Evolutionary conservation across 23 tunicate species (phyloP).

Genomic region (Aplidium turbinatum): DNA sequence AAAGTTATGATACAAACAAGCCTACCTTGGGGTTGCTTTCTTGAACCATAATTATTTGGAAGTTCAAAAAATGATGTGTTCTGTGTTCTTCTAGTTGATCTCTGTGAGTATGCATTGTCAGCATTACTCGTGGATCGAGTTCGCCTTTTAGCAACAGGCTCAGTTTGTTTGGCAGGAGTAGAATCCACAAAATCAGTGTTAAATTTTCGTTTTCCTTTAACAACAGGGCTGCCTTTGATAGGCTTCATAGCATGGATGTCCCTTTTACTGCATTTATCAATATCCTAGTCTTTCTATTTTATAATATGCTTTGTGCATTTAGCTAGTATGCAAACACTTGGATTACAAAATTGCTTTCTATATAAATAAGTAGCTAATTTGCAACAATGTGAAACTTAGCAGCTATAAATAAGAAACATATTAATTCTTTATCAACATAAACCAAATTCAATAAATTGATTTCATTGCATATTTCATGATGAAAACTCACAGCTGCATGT

Average conservation of each 20-base stretch:
- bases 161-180: not conserved
- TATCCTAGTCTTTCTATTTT: no score
- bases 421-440: no score
- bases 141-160: slow-evolving; percentile 1
- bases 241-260: not conserved
- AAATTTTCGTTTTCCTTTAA: not conserved
- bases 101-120: slow-evolving; percentile 9
- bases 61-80: slow-evolving; percentile 26
- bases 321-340: no score
- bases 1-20: not conserved
- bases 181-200: not conserved
- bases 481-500: not conserved
- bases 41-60: slow-evolving; percentile 23
- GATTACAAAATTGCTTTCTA: no score
- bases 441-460: no score
- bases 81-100: slow-evolving; percentile 27
- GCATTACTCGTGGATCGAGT: slow-evolving; percentile 36
- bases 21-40: slow-evolving; percentile 3
- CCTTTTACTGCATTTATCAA: no score
- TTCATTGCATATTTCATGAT: not conserved
- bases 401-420: no score
- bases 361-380: no score
- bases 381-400: no score
- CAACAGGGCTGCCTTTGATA: not conserved
- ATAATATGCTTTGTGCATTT: no score